These are phyloP conservation scores for Threskiornis aethiopicus DNA, from an alignment of 2,797 vertebrate genomes.

Conservation along the genomic window DNA sequence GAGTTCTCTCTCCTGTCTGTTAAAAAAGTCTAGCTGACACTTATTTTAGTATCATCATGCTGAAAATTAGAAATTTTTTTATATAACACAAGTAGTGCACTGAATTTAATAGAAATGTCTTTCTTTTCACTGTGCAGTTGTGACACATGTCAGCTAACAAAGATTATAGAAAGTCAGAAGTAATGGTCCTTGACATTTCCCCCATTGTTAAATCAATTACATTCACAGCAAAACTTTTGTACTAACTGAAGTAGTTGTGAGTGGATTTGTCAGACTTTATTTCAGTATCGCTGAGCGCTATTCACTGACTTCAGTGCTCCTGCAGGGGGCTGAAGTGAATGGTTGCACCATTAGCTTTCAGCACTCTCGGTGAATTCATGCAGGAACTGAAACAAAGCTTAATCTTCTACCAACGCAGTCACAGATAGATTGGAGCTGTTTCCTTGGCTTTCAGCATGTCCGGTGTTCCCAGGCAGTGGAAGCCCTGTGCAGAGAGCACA, in stretches of 20 bases:
- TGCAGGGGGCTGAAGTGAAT: neutral
- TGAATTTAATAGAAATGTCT: neutral
- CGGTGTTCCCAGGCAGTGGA: neutral
- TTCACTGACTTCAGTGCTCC: neutral
- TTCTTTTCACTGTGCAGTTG: neutral
- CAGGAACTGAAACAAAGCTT: neutral
- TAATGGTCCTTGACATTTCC: conserved; percentile 3
- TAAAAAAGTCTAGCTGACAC: neutral
- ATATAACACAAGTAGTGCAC: neutral
- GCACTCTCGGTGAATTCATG: neutral
- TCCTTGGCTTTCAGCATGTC: neutral
- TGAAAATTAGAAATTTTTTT: neutral
- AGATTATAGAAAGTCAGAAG: neutral
- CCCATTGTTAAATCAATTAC: neutral
- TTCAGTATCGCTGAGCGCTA: neutral
- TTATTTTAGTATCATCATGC: neutral
- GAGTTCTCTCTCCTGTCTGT: neutral
- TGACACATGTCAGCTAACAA: neutral
- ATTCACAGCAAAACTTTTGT: neutral
- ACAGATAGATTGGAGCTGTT: neutral
- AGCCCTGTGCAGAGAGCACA: neutral
- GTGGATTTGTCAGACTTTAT: neutral
- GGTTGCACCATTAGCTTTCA: neutral
- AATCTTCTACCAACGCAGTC: neutral
- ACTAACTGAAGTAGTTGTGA: neutral